Conservation (phyloP, 2,113 vertebrate species). For the Platycercus adscitus region DNA sequence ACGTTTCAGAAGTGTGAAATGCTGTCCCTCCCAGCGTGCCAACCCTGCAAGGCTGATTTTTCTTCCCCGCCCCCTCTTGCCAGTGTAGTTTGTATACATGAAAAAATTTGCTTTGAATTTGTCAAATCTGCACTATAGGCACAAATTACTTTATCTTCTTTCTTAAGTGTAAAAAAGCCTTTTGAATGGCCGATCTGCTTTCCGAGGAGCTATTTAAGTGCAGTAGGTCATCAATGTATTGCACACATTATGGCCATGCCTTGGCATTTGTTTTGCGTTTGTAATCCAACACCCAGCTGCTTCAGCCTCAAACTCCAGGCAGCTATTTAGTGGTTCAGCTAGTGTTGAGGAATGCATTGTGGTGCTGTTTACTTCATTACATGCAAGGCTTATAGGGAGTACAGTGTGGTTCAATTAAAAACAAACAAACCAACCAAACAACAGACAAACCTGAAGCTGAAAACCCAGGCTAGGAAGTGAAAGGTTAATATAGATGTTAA, state of each 20-base stretch:
- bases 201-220: slow-evolving; percentile 11
- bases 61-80: background rate
- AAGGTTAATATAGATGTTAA: background rate
- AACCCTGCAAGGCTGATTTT: background rate
- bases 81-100: background rate
- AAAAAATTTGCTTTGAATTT: background rate
- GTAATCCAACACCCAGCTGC: slow-evolving; percentile 68
- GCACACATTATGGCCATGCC: slow-evolving; percentile 44
- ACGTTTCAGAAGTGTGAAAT: slow-evolving; percentile 2
- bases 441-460: background rate
- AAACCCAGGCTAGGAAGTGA: background rate
- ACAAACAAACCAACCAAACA: background rate
- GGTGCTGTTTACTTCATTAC: slow-evolving; percentile 26
- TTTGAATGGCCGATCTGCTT: background rate
- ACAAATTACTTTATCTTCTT: background rate
- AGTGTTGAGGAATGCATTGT: slow-evolving; percentile 62
- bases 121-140: background rate
- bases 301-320: slow-evolving; percentile 41
- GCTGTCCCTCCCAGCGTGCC: background rate
- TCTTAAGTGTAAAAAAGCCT: background rate
- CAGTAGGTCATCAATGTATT: slow-evolving; percentile 48
- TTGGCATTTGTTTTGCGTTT: slow-evolving; percentile 62
- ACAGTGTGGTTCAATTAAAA: background rate
- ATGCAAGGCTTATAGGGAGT: background rate
- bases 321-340: slow-evolving; percentile 54